Base-by-base conservation (phyloP, 1,140 invertebrate genomes). In the Papilio machaon region DNA sequence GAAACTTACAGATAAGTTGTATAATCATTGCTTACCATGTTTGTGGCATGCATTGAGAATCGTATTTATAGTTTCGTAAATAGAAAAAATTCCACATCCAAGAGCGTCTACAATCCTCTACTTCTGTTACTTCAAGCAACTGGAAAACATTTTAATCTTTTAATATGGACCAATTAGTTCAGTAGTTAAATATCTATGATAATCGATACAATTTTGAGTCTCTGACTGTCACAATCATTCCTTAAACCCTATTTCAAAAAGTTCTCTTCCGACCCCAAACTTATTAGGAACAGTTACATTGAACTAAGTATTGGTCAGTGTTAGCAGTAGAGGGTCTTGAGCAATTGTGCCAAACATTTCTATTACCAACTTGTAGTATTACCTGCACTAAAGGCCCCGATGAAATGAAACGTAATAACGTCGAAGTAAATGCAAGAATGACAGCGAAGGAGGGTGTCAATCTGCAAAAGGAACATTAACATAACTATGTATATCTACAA, bases 61-160 rank as follows among this genome's bases (percentile, higher is more conserved):
- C 47, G 30, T 85, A 82, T 5, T 88, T 30, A 82, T 91, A 90
- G 73, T 96, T 97, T 82, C 96, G 96, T 0, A 97, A 83, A 82
- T 96, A 96, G 0, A 97, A 87, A 1, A 96, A 82, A 88, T 96
- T 96, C 2, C 93, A 89, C 96, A 96, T 96, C 96, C 96, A 97
- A 81, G 95, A 94, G 2, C 92, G 88, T 0, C 93, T 91, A 80
- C 96, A 97, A 73, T 92, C 92, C 1, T 92, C 82, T 9, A 91
- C 87, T 54, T 95, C 95, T 2, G 47, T 17, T 0, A 70, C 79
- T 0, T 86, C 80, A 0, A 84, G 9, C 15, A 74, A 52, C 83
- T 90, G 64, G 73, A 87, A 87, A 52, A n/a, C 49, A 38, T 9
- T 52, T 10, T 9, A 19, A 19, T 58, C 9, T 13, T 54, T 54